Evolutionary conservation across 1,140 invertebrate species (phyloP).

Genomic region (Zaprionus ornatus): DNA sequence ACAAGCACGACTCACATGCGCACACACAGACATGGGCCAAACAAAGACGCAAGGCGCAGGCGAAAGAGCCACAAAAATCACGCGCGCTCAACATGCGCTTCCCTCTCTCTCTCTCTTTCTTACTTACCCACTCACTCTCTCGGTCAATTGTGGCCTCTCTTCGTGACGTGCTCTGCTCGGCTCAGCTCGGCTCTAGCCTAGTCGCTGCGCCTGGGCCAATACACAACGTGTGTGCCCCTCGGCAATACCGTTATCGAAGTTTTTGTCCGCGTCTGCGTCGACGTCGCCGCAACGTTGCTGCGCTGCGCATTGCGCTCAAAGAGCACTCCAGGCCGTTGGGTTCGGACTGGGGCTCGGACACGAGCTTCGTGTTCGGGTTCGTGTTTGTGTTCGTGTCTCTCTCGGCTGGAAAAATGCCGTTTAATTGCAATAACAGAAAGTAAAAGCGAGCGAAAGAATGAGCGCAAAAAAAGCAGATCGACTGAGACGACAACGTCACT

Average conservation of each 20-base stretch:
- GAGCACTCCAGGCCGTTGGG: constrained; percentile 48
- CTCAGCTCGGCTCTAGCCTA: constrained; percentile 10
- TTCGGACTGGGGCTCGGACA: constrained; percentile 19
- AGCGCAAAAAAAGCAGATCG: constrained; percentile 57
- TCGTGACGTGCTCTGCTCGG: constrained; percentile 7
- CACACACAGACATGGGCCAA: constrained; percentile 46
- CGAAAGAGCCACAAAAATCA: constrained; percentile 72
- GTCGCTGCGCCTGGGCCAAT: constrained; percentile 44
- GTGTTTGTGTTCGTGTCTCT: constrained; percentile 29
- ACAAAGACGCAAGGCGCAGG: constrained; percentile 49
- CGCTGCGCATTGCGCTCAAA: constrained; percentile 36
- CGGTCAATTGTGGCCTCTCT: background rate
- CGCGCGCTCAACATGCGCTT: constrained; percentile 63
- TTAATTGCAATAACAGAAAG: constrained; percentile 77
- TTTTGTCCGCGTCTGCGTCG: constrained; percentile 44
- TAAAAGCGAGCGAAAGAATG: constrained; percentile 70
- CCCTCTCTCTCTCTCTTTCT: constrained; percentile 43
- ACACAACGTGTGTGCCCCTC: constrained; percentile 42
- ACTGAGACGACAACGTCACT: constrained; percentile 28
- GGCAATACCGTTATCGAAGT: constrained; percentile 70
- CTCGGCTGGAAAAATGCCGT: constrained; percentile 72
- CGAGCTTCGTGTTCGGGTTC: constrained; percentile 9
- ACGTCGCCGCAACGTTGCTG: constrained; percentile 44
- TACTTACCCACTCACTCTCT: constrained; percentile 27
- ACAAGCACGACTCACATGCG: constrained; percentile 48